A percentile compares a stretch with the other conserved stretches of the same genome.
Conservation (phyloP, 2,797 vertebrate genomes). For the Argyrosomus regius region DNA sequence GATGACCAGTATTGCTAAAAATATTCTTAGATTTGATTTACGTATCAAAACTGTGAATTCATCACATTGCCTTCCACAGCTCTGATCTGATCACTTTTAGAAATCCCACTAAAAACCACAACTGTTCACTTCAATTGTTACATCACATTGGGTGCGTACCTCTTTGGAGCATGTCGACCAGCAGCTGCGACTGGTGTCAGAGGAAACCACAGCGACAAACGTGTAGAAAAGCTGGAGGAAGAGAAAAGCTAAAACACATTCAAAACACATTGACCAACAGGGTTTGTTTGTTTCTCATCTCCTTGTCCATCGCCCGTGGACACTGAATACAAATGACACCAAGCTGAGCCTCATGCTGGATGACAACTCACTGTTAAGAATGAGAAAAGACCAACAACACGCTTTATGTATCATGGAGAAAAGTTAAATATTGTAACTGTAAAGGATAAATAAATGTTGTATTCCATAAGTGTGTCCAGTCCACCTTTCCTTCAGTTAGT, state of each 20-base stretch:
- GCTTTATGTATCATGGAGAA: not conserved
- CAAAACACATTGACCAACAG: not conserved
- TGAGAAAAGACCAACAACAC: not conserved
- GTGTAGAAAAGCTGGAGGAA: not conserved
- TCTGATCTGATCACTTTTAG: not conserved
- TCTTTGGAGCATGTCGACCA: not conserved
- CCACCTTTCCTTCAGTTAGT: not conserved
- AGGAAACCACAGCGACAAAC: not conserved
- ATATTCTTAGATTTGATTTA: no score
- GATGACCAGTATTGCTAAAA: no score
- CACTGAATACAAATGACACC: not conserved
- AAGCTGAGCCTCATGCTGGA: not conserved
- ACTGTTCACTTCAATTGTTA: not conserved
- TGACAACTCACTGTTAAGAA: not conserved
- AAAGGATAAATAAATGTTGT: not conserved
- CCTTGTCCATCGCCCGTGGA: not conserved
- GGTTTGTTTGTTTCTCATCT: not conserved
- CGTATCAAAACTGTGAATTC: not conserved
- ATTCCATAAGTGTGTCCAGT: not conserved
- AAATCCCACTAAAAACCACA: not conserved
- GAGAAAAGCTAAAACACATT: not conserved
- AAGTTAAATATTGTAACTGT: not conserved
- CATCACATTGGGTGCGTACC: not conserved
- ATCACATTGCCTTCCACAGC: not conserved
- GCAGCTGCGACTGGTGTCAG: not conserved